A percentile compares a stretch with the other conserved stretches of the same genome.
Conservation (phyloP, 2,888 invertebrate genomes). For the Germaria angustata region DNA sequence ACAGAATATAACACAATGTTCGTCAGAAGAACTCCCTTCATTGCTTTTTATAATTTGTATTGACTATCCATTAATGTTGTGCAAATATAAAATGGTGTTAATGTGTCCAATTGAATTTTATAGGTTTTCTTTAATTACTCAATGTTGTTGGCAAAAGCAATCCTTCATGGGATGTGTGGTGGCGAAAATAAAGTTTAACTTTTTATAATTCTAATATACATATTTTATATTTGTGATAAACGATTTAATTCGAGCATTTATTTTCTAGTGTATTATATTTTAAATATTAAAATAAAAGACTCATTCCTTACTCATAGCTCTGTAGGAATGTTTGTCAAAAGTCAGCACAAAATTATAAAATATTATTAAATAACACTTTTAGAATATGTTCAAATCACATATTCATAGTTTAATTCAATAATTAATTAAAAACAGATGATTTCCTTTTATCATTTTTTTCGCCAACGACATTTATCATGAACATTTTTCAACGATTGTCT, state of each 20-base stretch:
- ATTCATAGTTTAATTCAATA: no score
- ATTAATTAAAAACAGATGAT: no score
- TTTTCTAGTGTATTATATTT: no score
- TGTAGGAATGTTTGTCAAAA: not conserved
- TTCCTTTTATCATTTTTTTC: no score
- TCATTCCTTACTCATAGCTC: conserved; percentile 4
- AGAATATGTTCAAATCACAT: no score
- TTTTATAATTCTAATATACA: not conserved
- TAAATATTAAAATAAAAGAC: not conserved
- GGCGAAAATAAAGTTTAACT: not conserved
- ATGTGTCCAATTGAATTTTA: not conserved
- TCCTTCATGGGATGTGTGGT: not conserved
- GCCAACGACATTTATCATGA: no score
- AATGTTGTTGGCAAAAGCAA: not conserved
- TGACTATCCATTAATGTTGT: conserved; percentile 6
- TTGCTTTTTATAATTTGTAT: conserved; percentile 33
- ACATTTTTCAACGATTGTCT: no score
- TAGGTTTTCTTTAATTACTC: conserved; percentile 11
- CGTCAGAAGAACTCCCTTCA: conserved; percentile 18
- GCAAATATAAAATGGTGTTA: conserved; percentile 10
- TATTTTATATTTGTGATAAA: no score
- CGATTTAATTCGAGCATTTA: no score
- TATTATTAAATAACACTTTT: no score
- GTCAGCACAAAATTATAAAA: not conserved
- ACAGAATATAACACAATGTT: conserved; percentile 51